These are phyloP conservation scores for Phrynosoma blainvillii DNA, from an alignment of 2,113 vertebrate genomes.

Conservation along the genomic window DNA sequence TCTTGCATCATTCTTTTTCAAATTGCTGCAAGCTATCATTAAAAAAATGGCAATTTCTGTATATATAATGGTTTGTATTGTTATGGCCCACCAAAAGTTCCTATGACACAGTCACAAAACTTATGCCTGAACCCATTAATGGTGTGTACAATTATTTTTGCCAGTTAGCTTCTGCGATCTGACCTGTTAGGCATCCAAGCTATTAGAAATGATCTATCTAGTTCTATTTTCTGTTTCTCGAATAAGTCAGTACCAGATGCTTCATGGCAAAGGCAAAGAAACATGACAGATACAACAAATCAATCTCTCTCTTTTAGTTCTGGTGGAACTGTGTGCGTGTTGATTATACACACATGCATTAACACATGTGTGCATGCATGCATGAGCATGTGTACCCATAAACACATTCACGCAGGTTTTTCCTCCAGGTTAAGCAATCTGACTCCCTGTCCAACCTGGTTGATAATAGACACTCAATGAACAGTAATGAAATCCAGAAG, in stretches of 20 bases:
- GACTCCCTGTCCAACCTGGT: neutral
- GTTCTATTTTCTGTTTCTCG: neutral
- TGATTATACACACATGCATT: too few species aligned
- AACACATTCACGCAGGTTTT: neutral
- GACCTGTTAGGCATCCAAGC: neutral
- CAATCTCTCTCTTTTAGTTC: neutral
- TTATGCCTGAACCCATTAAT: fast-evolving
- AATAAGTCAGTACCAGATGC: neutral
- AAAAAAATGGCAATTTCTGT: neutral
- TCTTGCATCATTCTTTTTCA: neutral
- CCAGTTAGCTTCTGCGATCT: neutral
- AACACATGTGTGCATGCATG: too few species aligned
- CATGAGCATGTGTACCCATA: too few species aligned
- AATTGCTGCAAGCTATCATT: neutral
- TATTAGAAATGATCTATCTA: neutral
- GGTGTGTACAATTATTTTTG: neutral
- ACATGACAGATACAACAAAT: neutral
- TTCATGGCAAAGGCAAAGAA: neutral
- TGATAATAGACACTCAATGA: neutral
- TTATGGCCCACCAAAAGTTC: neutral
- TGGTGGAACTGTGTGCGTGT: neutral
- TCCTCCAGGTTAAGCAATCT: neutral
- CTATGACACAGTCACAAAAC: neutral
- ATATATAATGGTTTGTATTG: conserved; percentile 1
- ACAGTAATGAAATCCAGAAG: neutral